Evolutionary conservation across 2,888 invertebrate species (phyloP), one percentile per base, ranked within the genome.

Genomic region (Protophormia terraenovae): DNA sequence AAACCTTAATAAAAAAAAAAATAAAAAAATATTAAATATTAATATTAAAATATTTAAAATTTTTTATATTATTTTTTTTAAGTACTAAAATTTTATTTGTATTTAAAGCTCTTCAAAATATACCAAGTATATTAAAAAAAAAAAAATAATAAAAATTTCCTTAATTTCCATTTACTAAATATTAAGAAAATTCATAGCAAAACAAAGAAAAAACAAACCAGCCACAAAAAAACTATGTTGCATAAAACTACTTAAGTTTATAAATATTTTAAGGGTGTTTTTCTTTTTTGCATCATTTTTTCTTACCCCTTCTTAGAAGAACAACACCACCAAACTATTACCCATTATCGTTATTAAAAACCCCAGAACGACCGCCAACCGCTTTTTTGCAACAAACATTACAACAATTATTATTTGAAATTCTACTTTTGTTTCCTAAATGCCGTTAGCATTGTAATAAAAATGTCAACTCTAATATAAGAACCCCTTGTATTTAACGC

Each of bases 371-470:
- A 76, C 76, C 82, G 76, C 69, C 82, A 76, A 76, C 66, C 32
- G 45, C 38, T 58, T 62, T n/a, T 41, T 27, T 62, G 47, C 73
- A 73, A 22, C 50, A 67, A 72, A 69, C 27, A 58, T 55, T 29
- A 53, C 71, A 76, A 55, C 55, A 69, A 77, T 77, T 77, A 77
- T 82, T 76, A 4, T 60, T 12, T 62, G 10, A n/a, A n/a, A n/a
- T n/a, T 58, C 38, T 71, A 38, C 64, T 45, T 35, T 58, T 78
- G 19, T 24, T 66, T 45, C 24, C 62, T 77, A 84, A 86, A 76
- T 84, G 86, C 90, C 89, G 89, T 91, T 91, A 91, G 89, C 91
- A 90, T 87, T 88, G 90, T 89, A 89, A 90, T 90, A 91, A 90
- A 91, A 90, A 88, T 90, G 90, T 90, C 90, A 89, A 90, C 90